Conservation (phyloP, 2,113 vertebrate species). For the Tichodroma muraria region DNA sequence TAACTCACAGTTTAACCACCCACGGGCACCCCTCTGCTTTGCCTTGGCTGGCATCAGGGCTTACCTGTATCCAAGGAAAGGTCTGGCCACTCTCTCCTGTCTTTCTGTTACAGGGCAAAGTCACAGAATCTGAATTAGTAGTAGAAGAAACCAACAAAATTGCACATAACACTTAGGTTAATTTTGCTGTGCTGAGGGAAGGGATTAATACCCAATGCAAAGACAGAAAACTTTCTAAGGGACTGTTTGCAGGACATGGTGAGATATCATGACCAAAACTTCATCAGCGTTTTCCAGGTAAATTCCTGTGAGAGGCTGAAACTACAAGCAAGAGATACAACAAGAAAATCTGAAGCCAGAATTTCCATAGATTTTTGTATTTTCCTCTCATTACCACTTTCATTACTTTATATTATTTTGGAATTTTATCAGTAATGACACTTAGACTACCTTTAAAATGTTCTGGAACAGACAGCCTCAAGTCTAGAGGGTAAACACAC, state of each 20-base stretch:
- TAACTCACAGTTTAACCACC: not conserved
- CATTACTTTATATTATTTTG: not conserved
- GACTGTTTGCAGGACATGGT: not conserved
- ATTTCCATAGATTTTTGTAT: not conserved
- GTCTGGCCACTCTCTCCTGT: not conserved
- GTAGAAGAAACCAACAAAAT: not conserved
- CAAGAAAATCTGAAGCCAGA: not conserved
- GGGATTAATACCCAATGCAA: not conserved
- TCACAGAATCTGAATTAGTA: not conserved
- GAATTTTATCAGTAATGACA: not conserved
- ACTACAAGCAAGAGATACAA: not conserved
- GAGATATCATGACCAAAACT: not conserved
- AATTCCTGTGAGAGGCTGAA: not conserved
- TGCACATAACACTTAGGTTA: not conserved
- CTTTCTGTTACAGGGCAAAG: not conserved
- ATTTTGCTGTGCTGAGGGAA: not conserved
- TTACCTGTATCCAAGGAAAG: not conserved
- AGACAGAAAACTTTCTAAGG: not conserved
- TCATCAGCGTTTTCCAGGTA: not conserved
- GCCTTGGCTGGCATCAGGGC: not conserved
- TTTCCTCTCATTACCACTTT: not conserved
- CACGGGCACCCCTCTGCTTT: fast-evolving
- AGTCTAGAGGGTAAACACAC: not conserved
- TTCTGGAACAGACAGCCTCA: not conserved
- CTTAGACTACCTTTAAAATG: not conserved